Conservation (phyloP, 2,113 vertebrate species). For the Perca flavescens region DNA sequence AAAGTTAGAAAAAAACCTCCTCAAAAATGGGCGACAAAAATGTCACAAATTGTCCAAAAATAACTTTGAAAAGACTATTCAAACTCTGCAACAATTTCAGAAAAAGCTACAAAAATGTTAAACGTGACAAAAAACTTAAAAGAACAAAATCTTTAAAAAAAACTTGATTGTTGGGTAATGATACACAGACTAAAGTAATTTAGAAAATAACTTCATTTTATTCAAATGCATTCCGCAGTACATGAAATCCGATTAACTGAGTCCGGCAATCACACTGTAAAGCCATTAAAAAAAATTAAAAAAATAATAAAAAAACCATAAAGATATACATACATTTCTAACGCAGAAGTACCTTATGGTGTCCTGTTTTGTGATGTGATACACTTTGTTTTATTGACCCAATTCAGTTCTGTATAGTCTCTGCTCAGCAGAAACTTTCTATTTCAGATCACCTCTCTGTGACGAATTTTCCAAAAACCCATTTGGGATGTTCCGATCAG, state of each 20-base stretch:
- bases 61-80: no score
- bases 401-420: slow-evolving; percentile 26
- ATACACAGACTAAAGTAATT: not conserved
- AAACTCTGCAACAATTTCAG: no score
- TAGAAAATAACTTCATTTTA: slow-evolving; percentile 63
- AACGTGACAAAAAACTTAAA: no score
- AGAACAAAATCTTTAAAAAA: no score
- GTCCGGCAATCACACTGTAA: slow-evolving; percentile 12
- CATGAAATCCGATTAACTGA: slow-evolving; percentile 40
- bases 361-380: not conserved
- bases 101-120: no score
- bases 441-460: slow-evolving; percentile 31
- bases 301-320: slow-evolving; percentile 18
- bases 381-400: slow-evolving; percentile 9
- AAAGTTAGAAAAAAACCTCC: no score
- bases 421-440: slow-evolving; percentile 72
- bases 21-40: no score
- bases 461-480: slow-evolving; percentile 1
- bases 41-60: no score
- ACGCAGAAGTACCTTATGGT: not conserved
- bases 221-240: slow-evolving; percentile 54
- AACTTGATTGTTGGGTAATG: not conserved
- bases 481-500: no score
- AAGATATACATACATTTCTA: slow-evolving; percentile 2
- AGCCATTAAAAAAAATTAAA: slow-evolving; percentile 17